Evolutionary conservation across 2,797 vertebrate genomes (phyloP), one percentile per base, ranked within the genome.

Genomic region (Xiphophorus birchmanni): DNA sequence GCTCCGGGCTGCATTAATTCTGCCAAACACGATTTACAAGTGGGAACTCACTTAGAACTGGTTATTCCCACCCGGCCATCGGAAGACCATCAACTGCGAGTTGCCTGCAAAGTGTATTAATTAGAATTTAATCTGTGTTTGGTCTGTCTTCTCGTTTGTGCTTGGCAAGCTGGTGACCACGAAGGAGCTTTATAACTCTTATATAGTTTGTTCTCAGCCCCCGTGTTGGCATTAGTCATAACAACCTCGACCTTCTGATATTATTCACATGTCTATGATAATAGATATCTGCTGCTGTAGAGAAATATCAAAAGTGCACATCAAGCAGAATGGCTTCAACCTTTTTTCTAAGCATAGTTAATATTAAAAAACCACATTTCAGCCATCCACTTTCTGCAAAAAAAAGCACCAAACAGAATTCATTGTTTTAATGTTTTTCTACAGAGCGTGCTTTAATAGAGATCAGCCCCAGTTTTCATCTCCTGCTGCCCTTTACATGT

Each of bases 291-390:
- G 78, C 78, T 78, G 79, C 40, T 50, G 3, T 74, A 63, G 47
- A 86, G 37, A 78, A 86, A 90, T 88, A 84, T 84, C 84, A 78
- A 78, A 86, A 80, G 86, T 85, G 73, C 71, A 60, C 78, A 85
- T 86, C 80, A 60, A 45, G 17, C 48, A 74, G 74, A 52, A 26
- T 45, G 44, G 71, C 40, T 71, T 54, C 42, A 29, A 29, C n/a
- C n/a, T 35, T 81, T 77, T 80, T 90, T 81, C 78, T 48, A 32
- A n/a, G 50, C 75, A 80, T 35, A 73, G 79, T 63, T 87, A 80
- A 84, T 87, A 87, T 87, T 73, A 18, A 52, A 42, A 42, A 37
- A 37, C 84, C 76, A 86, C 84, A 87, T 63, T 63, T 63, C 29
- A 60, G 58, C 29, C 4, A 84, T 80, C 75, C 80, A 84, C 84